phyloP scores from a whole-genome alignment of 2,113 vertebrate species.

The Apodemus speciosus region DNA sequence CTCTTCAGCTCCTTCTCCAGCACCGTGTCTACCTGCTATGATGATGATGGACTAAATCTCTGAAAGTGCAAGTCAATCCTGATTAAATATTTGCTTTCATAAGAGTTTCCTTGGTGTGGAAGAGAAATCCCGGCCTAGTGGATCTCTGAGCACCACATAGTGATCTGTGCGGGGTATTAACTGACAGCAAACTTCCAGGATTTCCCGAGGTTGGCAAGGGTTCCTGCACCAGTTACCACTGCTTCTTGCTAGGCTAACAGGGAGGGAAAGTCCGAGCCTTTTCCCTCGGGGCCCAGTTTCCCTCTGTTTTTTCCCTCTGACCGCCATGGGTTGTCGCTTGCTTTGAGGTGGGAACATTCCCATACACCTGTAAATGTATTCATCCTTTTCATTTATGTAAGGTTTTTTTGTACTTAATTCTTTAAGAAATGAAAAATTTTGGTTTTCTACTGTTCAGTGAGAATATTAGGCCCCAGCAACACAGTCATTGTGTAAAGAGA shows the following conservation, averaged over 20 bases:
- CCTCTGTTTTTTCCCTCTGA: constrained; percentile 63
- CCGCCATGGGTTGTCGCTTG: constrained; percentile 77
- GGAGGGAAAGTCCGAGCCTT: constrained; percentile 80
- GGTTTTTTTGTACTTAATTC: constrained; percentile 88
- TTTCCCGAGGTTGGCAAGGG: constrained; percentile 23
- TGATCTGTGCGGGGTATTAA: constrained; percentile 81
- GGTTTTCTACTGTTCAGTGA: constrained; percentile 86
- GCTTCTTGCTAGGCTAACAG: constrained; percentile 65
- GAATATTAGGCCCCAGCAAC: constrained; percentile 85
- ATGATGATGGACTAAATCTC: no score
- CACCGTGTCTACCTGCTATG: no score
- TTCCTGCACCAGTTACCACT: constrained; percentile 42
- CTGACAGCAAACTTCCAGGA: background rate
- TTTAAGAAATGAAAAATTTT: constrained; percentile 86
- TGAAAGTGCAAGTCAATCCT: no score
- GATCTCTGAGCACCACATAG: background rate
- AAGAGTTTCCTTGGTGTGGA: background rate
- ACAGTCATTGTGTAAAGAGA: constrained; percentile 83
- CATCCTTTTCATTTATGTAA: constrained; percentile 90
- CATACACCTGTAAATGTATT: constrained; percentile 88
- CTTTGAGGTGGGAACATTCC: constrained; percentile 83
- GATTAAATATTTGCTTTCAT: no score
- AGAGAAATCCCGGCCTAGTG: background rate
- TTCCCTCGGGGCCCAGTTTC: constrained; percentile 75
- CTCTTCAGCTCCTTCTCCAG: no score